phyloP scores from a whole-genome alignment of 2,888 invertebrate species.

The Chloroclysta siterata region DNA sequence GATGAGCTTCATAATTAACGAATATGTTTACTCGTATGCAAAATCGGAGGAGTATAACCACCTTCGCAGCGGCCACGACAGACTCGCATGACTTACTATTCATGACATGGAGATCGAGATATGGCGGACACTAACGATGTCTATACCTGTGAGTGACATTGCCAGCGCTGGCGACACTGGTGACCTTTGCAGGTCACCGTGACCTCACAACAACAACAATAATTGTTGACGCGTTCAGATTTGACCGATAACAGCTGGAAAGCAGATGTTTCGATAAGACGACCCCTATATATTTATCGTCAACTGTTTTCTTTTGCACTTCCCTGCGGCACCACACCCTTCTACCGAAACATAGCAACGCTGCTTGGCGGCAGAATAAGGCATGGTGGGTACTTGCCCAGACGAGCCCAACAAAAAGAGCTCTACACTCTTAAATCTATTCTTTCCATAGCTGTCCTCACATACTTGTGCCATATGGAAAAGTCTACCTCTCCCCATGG shows the following conservation, averaged over 20 bases:
- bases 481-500: not conserved
- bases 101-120: slow-evolving; percentile 32
- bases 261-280: slow-evolving; percentile 11
- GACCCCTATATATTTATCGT: not conserved
- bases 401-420: too few relatives aligned
- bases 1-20: too few relatives aligned
- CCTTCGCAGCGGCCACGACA: slow-evolving; percentile 5
- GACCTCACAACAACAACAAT: slow-evolving; percentile 35
- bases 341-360: too few relatives aligned
- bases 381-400: too few relatives aligned
- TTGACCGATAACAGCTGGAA: slow-evolving; percentile 29
- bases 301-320: too few relatives aligned
- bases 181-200: slow-evolving; percentile 37
- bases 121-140: slow-evolving; percentile 40
- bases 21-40: not conserved
- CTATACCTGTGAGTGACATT: slow-evolving; percentile 34
- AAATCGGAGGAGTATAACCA: not conserved
- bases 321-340: too few relatives aligned
- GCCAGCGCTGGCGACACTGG: slow-evolving; percentile 24
- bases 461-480: not conserved
- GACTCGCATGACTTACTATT: slow-evolving; percentile 23
- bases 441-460: not conserved
- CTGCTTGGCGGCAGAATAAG: too few relatives aligned
- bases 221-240: slow-evolving; percentile 33
- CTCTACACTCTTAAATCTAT: too few relatives aligned